Percentiles rank a stretch among this genome's conserved stretches.
phyloP scores from a whole-genome alignment of 2,888 invertebrate genomes.

The Apocheima hispidaria region DNA sequence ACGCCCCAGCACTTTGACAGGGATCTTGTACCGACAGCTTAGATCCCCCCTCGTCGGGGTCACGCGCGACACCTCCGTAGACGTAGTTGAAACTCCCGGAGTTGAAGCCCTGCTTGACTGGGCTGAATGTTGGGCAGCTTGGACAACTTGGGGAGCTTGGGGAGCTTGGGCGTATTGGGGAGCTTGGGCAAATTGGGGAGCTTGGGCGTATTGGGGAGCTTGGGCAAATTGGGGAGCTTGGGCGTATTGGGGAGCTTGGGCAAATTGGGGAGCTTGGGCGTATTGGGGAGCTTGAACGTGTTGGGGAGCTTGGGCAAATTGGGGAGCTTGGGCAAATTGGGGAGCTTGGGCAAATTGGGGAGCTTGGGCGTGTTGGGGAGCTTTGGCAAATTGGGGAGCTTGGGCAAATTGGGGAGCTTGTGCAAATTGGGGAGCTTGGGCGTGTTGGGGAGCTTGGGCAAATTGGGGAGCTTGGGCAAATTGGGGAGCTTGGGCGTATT shows the following conservation, averaged over 20 bases:
- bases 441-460: not conserved
- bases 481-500: not conserved
- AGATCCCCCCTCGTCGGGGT: conserved; percentile 26
- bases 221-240: not conserved
- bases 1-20: conserved; percentile 69
- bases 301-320: not conserved
- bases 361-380: too few relatives aligned
- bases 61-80: not conserved
- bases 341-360: too few relatives aligned
- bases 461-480: not conserved
- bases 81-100: not conserved
- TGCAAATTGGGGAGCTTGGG: too few relatives aligned
- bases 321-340: too few relatives aligned
- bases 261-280: too few relatives aligned
- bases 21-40: conserved; percentile 60
- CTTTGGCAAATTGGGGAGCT: not conserved
- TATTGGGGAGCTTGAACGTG: not conserved
- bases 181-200: not conserved
- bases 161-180: too few relatives aligned
- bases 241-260: too few relatives aligned
- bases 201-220: not conserved
- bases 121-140: not conserved
- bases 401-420: not conserved
- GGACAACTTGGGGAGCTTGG: not conserved
- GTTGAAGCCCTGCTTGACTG: not conserved